A percentile compares a stretch with the other conserved stretches of the same genome.
These are phyloP conservation scores for Polyommatus iphigenia DNA, from an alignment of 2,888 invertebrate species.

Conservation along the genomic window DNA sequence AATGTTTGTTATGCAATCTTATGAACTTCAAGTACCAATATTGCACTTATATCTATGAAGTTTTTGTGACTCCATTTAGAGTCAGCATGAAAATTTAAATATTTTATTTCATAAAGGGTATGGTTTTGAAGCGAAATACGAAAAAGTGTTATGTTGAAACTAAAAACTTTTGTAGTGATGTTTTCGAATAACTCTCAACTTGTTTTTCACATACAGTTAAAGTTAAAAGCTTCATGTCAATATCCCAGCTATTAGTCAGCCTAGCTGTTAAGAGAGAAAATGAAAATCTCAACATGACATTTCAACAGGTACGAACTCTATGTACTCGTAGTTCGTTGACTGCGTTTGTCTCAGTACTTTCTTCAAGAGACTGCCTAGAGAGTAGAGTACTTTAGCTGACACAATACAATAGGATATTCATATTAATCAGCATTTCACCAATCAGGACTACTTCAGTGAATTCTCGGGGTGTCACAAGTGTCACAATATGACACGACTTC, in stretches of 20 bases:
- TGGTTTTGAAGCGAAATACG: too few relatives aligned
- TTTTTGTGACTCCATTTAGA: neutral
- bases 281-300: too few relatives aligned
- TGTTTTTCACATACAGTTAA: too few relatives aligned
- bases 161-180: too few relatives aligned
- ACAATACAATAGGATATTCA: neutral
- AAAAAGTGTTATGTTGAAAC: too few relatives aligned
- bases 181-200: too few relatives aligned
- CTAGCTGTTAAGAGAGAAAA: too few relatives aligned
- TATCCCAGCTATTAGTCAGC: too few relatives aligned
- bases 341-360: neutral
- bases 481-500: conserved; percentile 3
- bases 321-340: neutral
- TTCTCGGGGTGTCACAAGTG: neutral
- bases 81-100: neutral
- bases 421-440: neutral
- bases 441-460: neutral
- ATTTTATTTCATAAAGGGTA: too few relatives aligned
- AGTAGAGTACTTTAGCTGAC: neutral
- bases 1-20: neutral
- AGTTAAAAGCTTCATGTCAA: too few relatives aligned
- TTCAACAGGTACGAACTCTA: too few relatives aligned
- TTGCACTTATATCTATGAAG: neutral
- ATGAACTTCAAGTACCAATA: neutral
- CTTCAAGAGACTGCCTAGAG: neutral